Conservation (phyloP, 1,140 invertebrate species). For the Cydia splendana region DNA sequence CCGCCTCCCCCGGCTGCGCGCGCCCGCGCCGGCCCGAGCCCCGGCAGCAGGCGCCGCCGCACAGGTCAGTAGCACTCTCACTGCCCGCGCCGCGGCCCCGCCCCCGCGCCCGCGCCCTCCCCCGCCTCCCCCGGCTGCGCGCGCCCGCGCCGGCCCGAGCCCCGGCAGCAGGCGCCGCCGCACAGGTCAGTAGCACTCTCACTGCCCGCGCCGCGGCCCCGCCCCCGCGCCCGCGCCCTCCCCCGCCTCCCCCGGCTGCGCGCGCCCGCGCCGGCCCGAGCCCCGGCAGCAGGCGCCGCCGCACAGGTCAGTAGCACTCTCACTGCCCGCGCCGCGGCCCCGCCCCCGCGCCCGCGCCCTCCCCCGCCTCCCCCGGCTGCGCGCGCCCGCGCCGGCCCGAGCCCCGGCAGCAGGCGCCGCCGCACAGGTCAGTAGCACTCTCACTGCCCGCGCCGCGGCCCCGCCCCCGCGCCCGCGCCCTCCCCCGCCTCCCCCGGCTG, state of each 20-base stretch:
- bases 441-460: constrained; percentile 45
- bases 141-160: not conserved
- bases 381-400: not conserved
- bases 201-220: constrained; percentile 44
- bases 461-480: constrained; percentile 5
- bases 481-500: not conserved
- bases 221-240: not conserved
- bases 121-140: not conserved
- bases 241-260: not conserved
- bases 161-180: not conserved
- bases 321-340: constrained; percentile 44
- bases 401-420: not conserved
- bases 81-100: constrained; percentile 44
- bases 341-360: constrained; percentile 9
- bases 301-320: too few relatives aligned
- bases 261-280: not conserved
- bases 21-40: not conserved
- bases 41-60: not conserved
- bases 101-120: not conserved
- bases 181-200: too few relatives aligned
- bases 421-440: too few relatives aligned
- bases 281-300: not conserved
- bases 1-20: constrained; percentile 3
- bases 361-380: not conserved
- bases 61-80: too few relatives aligned